phyloP scores from a whole-genome alignment of 1,140 invertebrate species.

The Cyphomyrmex costatus region DNA sequence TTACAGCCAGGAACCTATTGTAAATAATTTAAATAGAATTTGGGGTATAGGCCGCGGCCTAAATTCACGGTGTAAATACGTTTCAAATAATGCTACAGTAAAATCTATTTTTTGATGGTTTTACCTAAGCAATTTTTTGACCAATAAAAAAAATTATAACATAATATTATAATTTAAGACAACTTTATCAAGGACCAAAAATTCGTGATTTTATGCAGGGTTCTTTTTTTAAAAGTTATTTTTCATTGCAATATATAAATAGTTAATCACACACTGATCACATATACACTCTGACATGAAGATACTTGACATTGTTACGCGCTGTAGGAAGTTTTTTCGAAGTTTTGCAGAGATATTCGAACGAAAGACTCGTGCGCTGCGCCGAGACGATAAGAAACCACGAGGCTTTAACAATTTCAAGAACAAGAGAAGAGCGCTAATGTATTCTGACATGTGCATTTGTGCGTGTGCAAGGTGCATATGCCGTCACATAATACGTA shows the following conservation, averaged over 20 bases:
- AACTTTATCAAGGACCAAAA: too few relatives aligned
- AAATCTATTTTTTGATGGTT: too few relatives aligned
- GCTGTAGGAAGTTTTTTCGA: conserved; percentile 50
- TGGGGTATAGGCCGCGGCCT: too few relatives aligned
- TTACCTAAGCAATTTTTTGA: too few relatives aligned
- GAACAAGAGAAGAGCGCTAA: conserved; percentile 19
- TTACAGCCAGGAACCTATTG: too few relatives aligned
- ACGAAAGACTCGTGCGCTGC: conserved; percentile 30
- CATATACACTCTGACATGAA: not conserved
- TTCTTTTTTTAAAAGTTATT: not conserved
- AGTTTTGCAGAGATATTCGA: conserved; percentile 21
- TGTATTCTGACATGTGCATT: not conserved
- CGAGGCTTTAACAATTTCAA: conserved; percentile 48
- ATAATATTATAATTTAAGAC: too few relatives aligned
- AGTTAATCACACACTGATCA: not conserved
- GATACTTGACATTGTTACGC: not conserved
- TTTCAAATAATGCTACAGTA: too few relatives aligned
- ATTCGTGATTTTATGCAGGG: too few relatives aligned
- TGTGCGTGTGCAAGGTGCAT: conserved; percentile 1
- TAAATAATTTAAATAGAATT: too few relatives aligned
- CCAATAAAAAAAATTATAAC: too few relatives aligned
- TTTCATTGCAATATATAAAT: not conserved
- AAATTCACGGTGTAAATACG: too few relatives aligned
- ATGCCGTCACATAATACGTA: not conserved
- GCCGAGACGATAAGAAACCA: conserved; percentile 43